phyloP scores from a whole-genome alignment of 2,888 invertebrate genomes.

The Euplagia quadripunctaria region DNA sequence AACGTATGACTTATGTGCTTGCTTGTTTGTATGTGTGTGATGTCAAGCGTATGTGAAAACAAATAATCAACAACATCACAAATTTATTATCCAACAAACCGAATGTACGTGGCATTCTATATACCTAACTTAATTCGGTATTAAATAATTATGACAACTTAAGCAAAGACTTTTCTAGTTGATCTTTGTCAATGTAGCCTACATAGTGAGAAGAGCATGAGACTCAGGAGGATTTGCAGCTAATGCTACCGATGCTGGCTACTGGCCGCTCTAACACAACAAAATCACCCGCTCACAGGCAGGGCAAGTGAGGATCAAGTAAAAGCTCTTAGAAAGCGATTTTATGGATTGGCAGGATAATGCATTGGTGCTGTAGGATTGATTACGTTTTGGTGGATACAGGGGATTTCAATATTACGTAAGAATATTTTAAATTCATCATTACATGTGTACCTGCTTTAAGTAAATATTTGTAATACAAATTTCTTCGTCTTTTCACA shows the following conservation, averaged over 20 bases:
- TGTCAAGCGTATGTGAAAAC: neutral
- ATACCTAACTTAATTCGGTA: no score
- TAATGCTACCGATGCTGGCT: conserved; percentile 59
- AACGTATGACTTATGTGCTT: neutral
- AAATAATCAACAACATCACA: no score
- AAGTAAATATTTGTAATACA: no score
- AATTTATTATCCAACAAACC: no score
- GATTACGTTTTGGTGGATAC: no score
- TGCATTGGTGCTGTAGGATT: neutral
- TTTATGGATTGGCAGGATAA: conserved; percentile 10
- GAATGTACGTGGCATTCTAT: no score
- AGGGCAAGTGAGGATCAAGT: conserved; percentile 39
- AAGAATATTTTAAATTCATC: no score
- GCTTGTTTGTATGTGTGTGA: neutral
- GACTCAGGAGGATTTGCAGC: conserved; percentile 62
- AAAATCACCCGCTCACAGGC: conserved; percentile 54
- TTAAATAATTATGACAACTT: no score
- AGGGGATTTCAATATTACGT: no score
- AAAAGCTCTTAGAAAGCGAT: conserved; percentile 36
- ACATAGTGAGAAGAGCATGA: conserved; percentile 34
- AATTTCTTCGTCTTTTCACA: no score
- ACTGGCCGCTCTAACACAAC: conserved; percentile 54
- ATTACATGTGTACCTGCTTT: no score
- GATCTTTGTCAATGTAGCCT: conserved; percentile 40
- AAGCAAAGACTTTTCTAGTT: conserved; percentile 40